Conservation (phyloP, 2,797 vertebrate genomes). For the Corythornis leucogaster region DNA sequence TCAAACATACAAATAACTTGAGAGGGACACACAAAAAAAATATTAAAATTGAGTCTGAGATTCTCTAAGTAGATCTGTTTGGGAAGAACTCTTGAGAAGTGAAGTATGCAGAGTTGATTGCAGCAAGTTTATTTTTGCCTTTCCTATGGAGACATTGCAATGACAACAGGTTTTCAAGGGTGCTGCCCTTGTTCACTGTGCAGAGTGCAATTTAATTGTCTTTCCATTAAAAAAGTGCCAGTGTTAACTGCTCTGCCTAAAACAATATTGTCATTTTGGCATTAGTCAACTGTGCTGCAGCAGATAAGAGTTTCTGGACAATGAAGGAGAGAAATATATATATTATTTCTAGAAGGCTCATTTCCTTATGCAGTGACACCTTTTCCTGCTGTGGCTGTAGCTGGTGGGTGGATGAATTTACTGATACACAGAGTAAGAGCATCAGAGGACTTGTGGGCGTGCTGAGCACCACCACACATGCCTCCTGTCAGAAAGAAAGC, state of each 20-base stretch:
- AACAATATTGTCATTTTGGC: neutral
- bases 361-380: neutral
- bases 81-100: neutral
- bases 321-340: neutral
- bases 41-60: neutral
- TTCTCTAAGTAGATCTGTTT: neutral
- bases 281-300: neutral
- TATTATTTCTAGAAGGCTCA: neutral
- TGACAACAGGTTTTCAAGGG: neutral
- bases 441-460: constrained; percentile 1
- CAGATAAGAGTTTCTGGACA: neutral
- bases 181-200: neutral
- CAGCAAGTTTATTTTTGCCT: neutral
- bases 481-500: neutral
- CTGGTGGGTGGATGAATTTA: neutral
- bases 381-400: neutral
- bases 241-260: neutral
- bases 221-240: neutral
- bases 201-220: neutral
- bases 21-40: neutral
- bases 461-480: neutral
- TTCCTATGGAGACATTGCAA: neutral
- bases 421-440: neutral
- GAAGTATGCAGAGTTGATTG: neutral
- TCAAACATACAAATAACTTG: neutral